Evolutionary conservation across 2,888 invertebrate genomes (phyloP), one percentile per base, ranked within the genome.

Genomic region (Serripes groenlandicus): DNA sequence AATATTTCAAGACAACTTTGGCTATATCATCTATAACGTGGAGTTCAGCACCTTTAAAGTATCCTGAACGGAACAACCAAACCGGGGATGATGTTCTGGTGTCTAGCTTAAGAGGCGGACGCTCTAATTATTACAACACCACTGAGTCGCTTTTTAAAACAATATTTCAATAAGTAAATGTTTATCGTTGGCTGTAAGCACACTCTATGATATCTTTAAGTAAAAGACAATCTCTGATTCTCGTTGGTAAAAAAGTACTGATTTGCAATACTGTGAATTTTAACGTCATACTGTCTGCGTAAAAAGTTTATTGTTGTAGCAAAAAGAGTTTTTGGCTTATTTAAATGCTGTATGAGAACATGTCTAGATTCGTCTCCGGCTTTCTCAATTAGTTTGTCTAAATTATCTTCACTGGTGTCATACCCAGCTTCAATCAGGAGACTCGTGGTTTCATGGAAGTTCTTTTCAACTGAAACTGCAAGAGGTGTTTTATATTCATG

Each of bases 381-480:
- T 21, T 77, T 32, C 11, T 64, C 42, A 30, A 82, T 18, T 18
- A 86, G 64, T 64, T 77, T 78, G n/a, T 80, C 79, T 18, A 84
- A 21, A 30, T 84, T 71, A 7, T 86, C 86, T 18, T 34, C 26
- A 1, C 28, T 30, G n/a, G 52, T 52, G n/a, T 77, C 58, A 52
- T 86, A 84, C 18, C 86, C 86, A 28, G 82, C 75, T 37, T 84
- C 82, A 23, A 86, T 66, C 21, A 86, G 75, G 3, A 86, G 64
- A 9, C 42, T 37, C 18, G 64, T 75, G 5, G 80, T 84, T 11
- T 70, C 58, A 18, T 26, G 28, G 49, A 79, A 86, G 49, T 80
- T 82, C 73, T 78, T 81, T 78, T 80, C 82, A 0, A 84, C 80
- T 1, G 84, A 74, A 58, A 72, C 26, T 58, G 69, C 52, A 4